A percentile compares a stretch with the other conserved stretches of the same genome.
Conservation (phyloP, 1,140 invertebrate genomes). For the Papilio machaon region DNA sequence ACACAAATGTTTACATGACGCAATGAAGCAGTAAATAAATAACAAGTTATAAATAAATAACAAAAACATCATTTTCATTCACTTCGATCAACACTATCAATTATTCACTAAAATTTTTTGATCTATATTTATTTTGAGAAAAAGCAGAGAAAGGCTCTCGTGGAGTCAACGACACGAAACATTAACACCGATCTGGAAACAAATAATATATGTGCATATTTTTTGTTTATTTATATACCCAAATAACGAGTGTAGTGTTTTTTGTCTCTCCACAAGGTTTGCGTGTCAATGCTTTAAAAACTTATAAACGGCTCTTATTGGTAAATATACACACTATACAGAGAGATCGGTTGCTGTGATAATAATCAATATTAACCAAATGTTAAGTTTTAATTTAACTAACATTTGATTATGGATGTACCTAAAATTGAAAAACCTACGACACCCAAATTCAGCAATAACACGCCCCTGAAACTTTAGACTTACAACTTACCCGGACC, state of each 20-base stretch:
- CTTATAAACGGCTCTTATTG: no score
- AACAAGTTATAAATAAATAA: background rate
- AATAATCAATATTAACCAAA: no score
- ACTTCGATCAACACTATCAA: background rate
- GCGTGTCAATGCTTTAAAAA: background rate
- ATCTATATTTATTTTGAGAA: background rate
- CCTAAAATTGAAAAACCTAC: background rate
- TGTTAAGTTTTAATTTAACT: no score
- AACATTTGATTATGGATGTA: background rate
- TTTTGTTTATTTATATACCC: background rate
- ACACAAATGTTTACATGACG: no score
- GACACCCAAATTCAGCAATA: background rate
- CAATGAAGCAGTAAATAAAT: no score
- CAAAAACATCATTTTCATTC: background rate
- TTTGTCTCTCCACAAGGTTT: background rate
- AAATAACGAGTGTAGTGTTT: slow-evolving; percentile 3
- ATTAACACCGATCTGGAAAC: slow-evolving; percentile 14
- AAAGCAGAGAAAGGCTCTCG: background rate
- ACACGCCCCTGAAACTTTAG: background rate
- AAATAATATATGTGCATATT: slow-evolving; percentile 4
- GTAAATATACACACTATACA: no score
- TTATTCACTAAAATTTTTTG: background rate
- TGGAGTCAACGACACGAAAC: background rate
- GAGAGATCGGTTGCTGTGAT: no score
- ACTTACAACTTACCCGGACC: background rate